A percentile compares a stretch with the other conserved stretches of the same genome.
Evolutionary conservation across 1,140 invertebrate genomes (phyloP).

Genomic region (Arion vulgaris): DNA sequence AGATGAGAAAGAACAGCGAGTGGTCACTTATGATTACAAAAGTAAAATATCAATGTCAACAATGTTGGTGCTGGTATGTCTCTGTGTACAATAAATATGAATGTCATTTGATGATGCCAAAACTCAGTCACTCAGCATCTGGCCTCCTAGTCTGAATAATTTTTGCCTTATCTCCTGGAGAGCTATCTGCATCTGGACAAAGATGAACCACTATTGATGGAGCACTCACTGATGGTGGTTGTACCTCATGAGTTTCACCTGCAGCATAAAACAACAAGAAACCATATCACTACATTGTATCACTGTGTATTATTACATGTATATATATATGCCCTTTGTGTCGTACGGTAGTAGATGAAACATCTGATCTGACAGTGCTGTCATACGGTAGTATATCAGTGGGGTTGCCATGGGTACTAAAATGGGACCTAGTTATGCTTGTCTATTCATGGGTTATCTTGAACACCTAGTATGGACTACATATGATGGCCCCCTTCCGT

Average conservation of each 20-base stretch:
- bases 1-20: no score
- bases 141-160: conserved; percentile 23
- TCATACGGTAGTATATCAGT: no score
- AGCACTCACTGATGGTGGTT: conserved; percentile 10
- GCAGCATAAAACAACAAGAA: background rate
- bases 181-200: conserved; percentile 24
- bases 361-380: no score
- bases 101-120: background rate
- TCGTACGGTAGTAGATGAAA: no score
- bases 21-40: no score
- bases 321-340: background rate
- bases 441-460: no score
- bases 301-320: background rate
- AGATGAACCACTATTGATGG: conserved; percentile 36
- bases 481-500: no score
- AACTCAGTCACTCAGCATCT: background rate
- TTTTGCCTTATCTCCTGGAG: background rate
- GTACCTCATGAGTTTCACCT: conserved; percentile 36
- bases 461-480: no score
- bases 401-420: no score
- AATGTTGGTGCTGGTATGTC: no score
- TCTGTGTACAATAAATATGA: background rate
- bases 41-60: no score
- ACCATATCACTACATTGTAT: background rate
- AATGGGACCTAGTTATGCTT: no score